Evolutionary conservation across 2,113 vertebrate genomes (phyloP), one percentile per base, ranked within the genome.

Genomic region (Corythornis cristatus): DNA sequence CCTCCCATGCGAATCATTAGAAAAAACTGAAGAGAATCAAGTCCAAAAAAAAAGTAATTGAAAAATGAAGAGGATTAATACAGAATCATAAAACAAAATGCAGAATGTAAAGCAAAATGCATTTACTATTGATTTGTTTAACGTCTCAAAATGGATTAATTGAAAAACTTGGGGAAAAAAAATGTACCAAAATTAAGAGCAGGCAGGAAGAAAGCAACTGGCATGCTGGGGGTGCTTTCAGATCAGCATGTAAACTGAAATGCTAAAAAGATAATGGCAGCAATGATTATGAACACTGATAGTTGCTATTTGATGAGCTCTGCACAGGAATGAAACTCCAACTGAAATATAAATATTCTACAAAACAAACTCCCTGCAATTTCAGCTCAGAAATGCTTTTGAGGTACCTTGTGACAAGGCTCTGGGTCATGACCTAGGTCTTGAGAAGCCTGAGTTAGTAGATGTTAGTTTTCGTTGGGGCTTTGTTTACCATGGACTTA

Each of bases 401-500:
- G 93, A 96, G 96, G 95, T 86, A 83, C 93, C 95, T 95, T 93
- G 93, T 93, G 96, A 96, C 83, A 40, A 85, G 90, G 88, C 86
- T 19, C 62, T 89, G 86, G 96, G 97, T 98, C 95, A 92, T 3
- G 96, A 97, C 95, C 96, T 90, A 37, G 89, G 95, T 89, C 96
- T 97, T 95, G 96, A 97, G 96, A 96, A 98, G 96, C 89, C 93
- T 77, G 84, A 97, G 96, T 97, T 96, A 92, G 91, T 85, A 94
- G 96, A 96, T 97, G 96, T 97, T 97, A 89, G 95, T 97, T 98
- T 97, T 97, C 96, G 31, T 96, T 91, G 93, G 95, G 85, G 95
- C 96, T 97, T 98, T 97, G 95, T 98, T 97, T 98, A 97, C 93
- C 90, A 48, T 94, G 95, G 96, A 95, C 95, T 97, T 96, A 98